Evolutionary conservation across 2,888 invertebrate species (phyloP).

Genomic region (Chrysomela aeneicollis): DNA sequence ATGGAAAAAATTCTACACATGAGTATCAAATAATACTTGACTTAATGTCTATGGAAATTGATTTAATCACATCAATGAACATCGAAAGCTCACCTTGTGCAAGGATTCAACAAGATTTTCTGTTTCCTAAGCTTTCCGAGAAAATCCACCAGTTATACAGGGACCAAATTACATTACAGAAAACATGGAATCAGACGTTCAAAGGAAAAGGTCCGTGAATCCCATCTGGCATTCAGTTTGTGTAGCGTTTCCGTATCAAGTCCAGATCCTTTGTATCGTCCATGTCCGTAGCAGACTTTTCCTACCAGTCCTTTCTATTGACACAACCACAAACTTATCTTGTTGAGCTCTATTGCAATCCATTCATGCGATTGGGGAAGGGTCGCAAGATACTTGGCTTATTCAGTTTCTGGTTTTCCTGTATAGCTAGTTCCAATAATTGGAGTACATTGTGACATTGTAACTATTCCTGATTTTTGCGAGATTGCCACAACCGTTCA

Average conservation of each 20-base stretch:
- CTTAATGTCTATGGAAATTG: no score
- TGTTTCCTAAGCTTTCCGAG: not conserved
- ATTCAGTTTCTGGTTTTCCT: not conserved
- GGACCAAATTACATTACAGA: conserved; percentile 54
- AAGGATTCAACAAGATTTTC: not conserved
- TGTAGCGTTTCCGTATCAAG: conserved; percentile 55
- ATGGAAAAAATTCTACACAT: no score
- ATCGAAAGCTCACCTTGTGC: not conserved
- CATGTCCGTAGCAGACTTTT: conserved; percentile 53
- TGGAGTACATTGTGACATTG: no score
- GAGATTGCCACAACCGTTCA: no score
- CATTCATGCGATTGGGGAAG: conserved; percentile 44
- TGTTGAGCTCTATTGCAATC: conserved; percentile 46
- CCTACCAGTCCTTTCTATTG: conserved; percentile 53
- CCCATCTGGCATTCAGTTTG: conserved; percentile 56
- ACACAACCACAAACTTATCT: conserved; percentile 55
- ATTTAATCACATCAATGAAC: not conserved
- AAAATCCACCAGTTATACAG: conserved; percentile 44
- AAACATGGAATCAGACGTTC: conserved; percentile 52
- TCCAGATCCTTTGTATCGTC: conserved; percentile 52
- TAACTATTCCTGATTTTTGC: no score
- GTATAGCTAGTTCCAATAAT: no score
- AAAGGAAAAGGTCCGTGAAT: conserved; percentile 54
- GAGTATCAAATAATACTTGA: no score
- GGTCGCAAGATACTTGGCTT: conserved; percentile 24